phyloP scores from a whole-genome alignment of 2,113 vertebrate genomes.

The Raphicerus campestris region DNA sequence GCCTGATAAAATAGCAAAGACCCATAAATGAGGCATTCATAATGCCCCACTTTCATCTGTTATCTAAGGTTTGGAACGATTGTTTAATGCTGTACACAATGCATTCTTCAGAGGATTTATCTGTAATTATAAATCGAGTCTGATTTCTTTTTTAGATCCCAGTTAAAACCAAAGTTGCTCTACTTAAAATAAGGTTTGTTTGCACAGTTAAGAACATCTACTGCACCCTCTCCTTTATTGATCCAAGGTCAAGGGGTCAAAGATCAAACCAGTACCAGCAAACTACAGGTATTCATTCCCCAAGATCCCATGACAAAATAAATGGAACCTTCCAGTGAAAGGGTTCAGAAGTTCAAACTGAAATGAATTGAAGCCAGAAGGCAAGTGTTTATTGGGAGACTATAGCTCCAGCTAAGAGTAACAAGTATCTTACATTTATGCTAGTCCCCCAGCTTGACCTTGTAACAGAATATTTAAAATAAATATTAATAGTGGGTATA shows the following conservation, averaged over 20 bases:
- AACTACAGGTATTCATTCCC: background rate
- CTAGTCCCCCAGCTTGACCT: background rate
- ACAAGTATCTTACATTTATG: background rate
- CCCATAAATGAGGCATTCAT: background rate
- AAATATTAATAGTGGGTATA: background rate
- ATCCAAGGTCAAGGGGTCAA: slow-evolving; percentile 28
- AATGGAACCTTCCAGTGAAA: background rate
- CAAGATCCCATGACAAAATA: background rate
- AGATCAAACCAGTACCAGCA: background rate
- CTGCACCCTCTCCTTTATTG: background rate
- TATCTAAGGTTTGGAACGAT: background rate
- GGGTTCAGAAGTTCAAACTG: slow-evolving; percentile 26
- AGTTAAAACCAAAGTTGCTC: background rate
- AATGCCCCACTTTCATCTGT: background rate
- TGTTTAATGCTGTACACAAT: background rate
- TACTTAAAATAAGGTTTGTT: background rate
- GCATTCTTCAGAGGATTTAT: background rate
- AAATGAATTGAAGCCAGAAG: slow-evolving; percentile 27
- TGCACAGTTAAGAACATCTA: slow-evolving; percentile 3
- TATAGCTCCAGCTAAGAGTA: background rate
- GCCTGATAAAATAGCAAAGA: background rate
- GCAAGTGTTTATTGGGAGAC: background rate
- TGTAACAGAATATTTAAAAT: background rate
- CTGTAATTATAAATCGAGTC: background rate
- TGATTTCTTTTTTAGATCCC: slow-evolving; percentile 11